Base-by-base conservation (phyloP, 2,113 vertebrate species). In the Boulengerochromis microlepis region DNA sequence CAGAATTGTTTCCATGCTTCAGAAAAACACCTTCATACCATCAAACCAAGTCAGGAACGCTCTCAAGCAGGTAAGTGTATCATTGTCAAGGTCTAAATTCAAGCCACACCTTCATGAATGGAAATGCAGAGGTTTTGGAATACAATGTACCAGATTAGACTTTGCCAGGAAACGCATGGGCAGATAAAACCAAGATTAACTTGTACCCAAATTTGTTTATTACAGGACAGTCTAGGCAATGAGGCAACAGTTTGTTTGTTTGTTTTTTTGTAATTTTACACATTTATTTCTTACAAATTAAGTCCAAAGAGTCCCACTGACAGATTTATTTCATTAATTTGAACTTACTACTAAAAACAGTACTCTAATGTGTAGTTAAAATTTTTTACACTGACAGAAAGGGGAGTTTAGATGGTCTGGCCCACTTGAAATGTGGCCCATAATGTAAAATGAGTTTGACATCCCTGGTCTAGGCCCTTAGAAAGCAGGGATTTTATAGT, bases 211-310 rank as follows among this genome's bases (percentile, higher is more conserved):
- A 69, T 64, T 66, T 66, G 18, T 66, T 66, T n/a, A 66, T 38
- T 66, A 66, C 10, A 66, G 31, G 18, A 66, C 1, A n/a, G 18
- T 66, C 1, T 1, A 35, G 10, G 0, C 10, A n/a, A 35, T 35
- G 61, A 66, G 18, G 10, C 2, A 66, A 66, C 10, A 8, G 10
- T 13, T 38, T 38, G 18, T 64, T 31, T 57, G 22, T 26, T 57
- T 56, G n/a, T 56, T 16, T 50, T 50, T 10, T 35, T 66, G 61
- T 38, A 22, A 22, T 69, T 69, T 38, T 69, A 69, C 61, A 38
- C 11, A 38, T 69, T 38, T 69, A 69, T 38, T 38, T 69, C 33
- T 38, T 69, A 69, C 33, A 69, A 69, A 13, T 69, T 69, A 69
- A 66, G 4, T 66, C 61, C 61, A 66, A 22, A 66, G 33, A 38